These are phyloP conservation scores for Phylloscopus trochiloides DNA, from an alignment of 2,113 vertebrate species.

Conservation along the genomic window DNA sequence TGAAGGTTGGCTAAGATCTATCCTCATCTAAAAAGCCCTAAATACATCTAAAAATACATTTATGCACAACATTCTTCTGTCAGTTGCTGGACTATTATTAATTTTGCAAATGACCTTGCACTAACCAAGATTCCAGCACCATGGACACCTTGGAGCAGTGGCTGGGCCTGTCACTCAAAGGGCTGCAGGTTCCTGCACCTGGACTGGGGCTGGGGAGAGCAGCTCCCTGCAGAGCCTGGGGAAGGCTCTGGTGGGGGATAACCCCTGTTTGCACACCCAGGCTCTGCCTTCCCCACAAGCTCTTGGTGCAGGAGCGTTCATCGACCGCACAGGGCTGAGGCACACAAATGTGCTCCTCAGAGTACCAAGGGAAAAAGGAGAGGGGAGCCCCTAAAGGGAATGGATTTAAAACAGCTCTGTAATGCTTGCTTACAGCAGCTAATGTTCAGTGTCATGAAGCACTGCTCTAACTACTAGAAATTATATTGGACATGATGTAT, in stretches of 20 bases:
- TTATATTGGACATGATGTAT: neutral
- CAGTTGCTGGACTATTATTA: neutral
- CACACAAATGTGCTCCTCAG: accelerated
- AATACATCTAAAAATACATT: neutral
- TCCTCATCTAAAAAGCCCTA: neutral
- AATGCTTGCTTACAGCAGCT: neutral
- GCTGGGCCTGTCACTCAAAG: neutral
- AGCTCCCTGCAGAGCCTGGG: neutral
- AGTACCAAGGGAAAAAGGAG: neutral
- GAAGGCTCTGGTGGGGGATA: accelerated
- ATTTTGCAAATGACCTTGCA: too few species aligned
- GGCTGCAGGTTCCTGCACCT: neutral
- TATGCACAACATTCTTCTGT: neutral
- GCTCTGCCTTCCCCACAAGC: neutral
- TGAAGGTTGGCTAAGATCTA: neutral
- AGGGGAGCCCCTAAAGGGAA: neutral
- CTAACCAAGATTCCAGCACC: neutral
- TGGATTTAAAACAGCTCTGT: neutral
- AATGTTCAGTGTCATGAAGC: neutral
- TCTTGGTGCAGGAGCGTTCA: accelerated
- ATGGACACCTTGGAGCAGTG: neutral
- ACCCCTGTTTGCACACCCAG: neutral
- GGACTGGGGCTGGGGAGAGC: neutral
- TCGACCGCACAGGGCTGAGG: neutral
- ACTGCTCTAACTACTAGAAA: neutral